A percentile compares a stretch with the other conserved stretches of the same genome.
These are phyloP conservation scores for Napeogenes inachia DNA, from an alignment of 2,888 invertebrate species.

Conservation along the genomic window DNA sequence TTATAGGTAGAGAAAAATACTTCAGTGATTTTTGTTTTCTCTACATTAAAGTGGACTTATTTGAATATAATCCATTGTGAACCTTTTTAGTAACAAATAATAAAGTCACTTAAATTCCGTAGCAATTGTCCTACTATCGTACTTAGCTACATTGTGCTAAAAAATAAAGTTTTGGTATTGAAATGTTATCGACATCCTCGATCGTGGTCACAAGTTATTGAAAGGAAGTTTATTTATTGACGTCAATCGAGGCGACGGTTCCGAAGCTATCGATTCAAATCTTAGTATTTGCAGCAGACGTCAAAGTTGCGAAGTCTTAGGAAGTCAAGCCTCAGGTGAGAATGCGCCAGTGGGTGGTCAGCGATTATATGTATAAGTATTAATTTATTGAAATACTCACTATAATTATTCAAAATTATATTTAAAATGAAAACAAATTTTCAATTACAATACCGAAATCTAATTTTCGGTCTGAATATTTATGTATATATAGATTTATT, in stretches of 20 bases:
- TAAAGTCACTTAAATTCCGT: too few relatives aligned
- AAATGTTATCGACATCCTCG: slow-evolving; percentile 1
- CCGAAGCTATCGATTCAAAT: slow-evolving; percentile 54
- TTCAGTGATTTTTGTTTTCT: too few relatives aligned
- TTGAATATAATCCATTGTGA: too few relatives aligned
- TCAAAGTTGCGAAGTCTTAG: slow-evolving; percentile 74
- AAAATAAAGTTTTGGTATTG: slow-evolving; percentile 7
- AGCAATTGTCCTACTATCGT: too few relatives aligned
- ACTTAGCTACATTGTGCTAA: not conserved
- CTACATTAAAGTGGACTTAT: too few relatives aligned
- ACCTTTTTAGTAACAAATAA: too few relatives aligned
- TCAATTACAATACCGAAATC: too few relatives aligned
- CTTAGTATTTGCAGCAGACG: slow-evolving; percentile 60
- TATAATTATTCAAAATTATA: too few relatives aligned
- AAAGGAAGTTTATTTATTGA: slow-evolving; percentile 33
- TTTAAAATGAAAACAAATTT: too few relatives aligned
- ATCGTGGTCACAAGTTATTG: slow-evolving; percentile 16
- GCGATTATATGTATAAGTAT: slow-evolving; percentile 3
- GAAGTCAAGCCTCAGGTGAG: slow-evolving; percentile 73
- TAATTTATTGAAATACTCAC: not conserved
- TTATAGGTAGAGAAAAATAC: too few relatives aligned
- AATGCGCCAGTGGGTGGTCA: slow-evolving; percentile 66
- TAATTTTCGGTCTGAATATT: not conserved
- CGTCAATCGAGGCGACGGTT: slow-evolving; percentile 37
- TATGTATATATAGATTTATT: not conserved